A percentile compares a stretch with the other conserved stretches of the same genome.
phyloP scores from a whole-genome alignment of 1,140 invertebrate genomes.

The Drosophila subpulchrella region DNA sequence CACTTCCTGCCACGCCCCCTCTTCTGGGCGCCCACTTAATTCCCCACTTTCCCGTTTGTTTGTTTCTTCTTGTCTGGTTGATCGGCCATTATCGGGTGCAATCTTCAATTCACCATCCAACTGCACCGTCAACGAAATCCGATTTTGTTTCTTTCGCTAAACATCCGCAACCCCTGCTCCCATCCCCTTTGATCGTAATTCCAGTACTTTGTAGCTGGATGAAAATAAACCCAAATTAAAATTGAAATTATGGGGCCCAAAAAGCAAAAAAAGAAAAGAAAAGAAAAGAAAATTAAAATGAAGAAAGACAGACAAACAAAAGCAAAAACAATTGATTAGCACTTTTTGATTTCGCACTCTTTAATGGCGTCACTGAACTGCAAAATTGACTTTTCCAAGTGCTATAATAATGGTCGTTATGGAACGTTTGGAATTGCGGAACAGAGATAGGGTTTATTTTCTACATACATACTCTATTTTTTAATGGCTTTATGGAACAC shows the following conservation, averaged over 20 bases:
- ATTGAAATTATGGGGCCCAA: constrained; percentile 27
- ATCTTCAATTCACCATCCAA: constrained; percentile 25
- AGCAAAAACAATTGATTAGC: constrained; percentile 66
- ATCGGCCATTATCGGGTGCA: constrained; percentile 36
- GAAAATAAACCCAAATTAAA: constrained; percentile 53
- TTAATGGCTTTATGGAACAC: constrained; percentile 60
- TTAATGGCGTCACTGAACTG: constrained; percentile 64
- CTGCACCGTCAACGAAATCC: constrained; percentile 44
- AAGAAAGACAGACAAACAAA: constrained; percentile 10
- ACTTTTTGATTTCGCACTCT: constrained; percentile 35
- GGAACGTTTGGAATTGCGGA: constrained; percentile 6
- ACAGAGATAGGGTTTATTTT: too few species aligned
- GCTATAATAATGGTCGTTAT: background rate
- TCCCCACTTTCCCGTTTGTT: constrained; percentile 9
- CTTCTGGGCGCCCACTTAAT: constrained; percentile 12
- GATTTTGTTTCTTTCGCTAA: constrained; percentile 13
- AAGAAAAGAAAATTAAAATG: background rate
- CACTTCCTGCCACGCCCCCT: constrained; percentile 15
- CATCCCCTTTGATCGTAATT: background rate
- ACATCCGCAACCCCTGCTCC: constrained; percentile 5
- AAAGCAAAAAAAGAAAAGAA: constrained; percentile 8
- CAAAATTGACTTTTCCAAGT: constrained; percentile 25
- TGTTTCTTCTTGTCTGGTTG: constrained; percentile 11
- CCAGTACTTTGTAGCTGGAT: constrained; percentile 42
- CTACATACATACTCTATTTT: constrained; percentile 1